These are phyloP conservation scores for Brachyistius frenatus DNA, from an alignment of 2,113 vertebrate genomes.

Conservation along the genomic window DNA sequence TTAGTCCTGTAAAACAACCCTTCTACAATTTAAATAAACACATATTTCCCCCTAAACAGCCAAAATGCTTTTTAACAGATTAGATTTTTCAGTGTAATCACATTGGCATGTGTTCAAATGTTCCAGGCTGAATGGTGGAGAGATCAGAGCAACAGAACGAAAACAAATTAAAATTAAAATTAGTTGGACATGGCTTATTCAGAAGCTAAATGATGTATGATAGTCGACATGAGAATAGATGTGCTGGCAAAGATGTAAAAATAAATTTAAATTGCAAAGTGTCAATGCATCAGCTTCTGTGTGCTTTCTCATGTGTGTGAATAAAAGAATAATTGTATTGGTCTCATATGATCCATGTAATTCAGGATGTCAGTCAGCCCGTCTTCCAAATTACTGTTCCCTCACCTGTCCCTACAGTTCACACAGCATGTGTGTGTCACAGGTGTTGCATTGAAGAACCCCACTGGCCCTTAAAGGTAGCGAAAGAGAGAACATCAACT, in stretches of 20 bases:
- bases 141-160: neutral
- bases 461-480: neutral
- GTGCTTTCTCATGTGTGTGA: neutral
- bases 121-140: neutral
- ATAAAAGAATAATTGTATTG: too few relatives aligned
- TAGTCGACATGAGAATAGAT: neutral
- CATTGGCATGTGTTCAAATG: neutral
- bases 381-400: conserved; percentile 16
- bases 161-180: neutral
- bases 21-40: too few relatives aligned
- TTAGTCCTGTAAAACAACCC: neutral
- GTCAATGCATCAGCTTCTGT: neutral
- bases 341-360: conserved; percentile 14
- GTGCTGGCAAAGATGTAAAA: neutral
- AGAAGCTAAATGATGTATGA: conserved; percentile 2
- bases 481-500: neutral
- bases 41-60: too few relatives aligned
- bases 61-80: too few relatives aligned
- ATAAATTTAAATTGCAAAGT: neutral
- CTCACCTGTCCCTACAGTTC: neutral
- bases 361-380: neutral
- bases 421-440: neutral
- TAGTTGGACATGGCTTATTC: neutral
- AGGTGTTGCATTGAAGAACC: neutral
- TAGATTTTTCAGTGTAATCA: too few relatives aligned